Base-by-base conservation (phyloP, 2,888 invertebrate species). In the Cremastinae sp. region DNA sequence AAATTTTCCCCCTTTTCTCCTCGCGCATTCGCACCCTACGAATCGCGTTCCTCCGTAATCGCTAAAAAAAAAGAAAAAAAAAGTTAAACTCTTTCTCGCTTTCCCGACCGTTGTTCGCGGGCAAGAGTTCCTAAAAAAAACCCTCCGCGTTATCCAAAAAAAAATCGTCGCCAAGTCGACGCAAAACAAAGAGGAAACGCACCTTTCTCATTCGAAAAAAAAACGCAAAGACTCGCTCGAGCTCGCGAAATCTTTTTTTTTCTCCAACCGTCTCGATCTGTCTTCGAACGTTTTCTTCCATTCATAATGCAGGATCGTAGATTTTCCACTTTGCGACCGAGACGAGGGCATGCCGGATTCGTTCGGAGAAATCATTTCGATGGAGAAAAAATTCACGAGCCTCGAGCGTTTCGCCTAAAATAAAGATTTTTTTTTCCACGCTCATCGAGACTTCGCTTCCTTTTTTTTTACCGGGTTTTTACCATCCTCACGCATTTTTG, bases 311-410 rank as follows among this genome's bases (percentile, higher is more conserved):
- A n/a, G n/a, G n/a, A n/a, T n/a, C n/a, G n/a, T n/a, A n/a, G n/a
- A n/a, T n/a, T 28, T 37, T n/a, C 20, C 16, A 18, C 5, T 8
- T 12, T 8, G 16, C 16, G 53, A 28, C 70, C 58, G 61, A 71
- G 47, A 71, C 56, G 49, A 71, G 71, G 71, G 70, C 75, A 75
- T 71, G 71, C 61, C 43, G 43, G 66, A 75, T 39, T 39, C 14
- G n/a, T 37, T 14, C 16, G 16, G 47, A 22, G 8, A 51, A 51
- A 5, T 51, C 8, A 61, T 10, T 18, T 20, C 28, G 18, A 28
- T 20, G 41, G 28, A 16, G 49, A 49, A 69, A 49, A 18, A 68
- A 28, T 28, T 28, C 28, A 28, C 28, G 28, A 28, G 28, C 5
- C 28, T 28, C 28, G 28, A 3, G 28, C 2, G 28, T 28, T 28